These are phyloP conservation scores for Goniozus legneri DNA, from an alignment of 1,140 invertebrate genomes.

Conservation along the genomic window DNA sequence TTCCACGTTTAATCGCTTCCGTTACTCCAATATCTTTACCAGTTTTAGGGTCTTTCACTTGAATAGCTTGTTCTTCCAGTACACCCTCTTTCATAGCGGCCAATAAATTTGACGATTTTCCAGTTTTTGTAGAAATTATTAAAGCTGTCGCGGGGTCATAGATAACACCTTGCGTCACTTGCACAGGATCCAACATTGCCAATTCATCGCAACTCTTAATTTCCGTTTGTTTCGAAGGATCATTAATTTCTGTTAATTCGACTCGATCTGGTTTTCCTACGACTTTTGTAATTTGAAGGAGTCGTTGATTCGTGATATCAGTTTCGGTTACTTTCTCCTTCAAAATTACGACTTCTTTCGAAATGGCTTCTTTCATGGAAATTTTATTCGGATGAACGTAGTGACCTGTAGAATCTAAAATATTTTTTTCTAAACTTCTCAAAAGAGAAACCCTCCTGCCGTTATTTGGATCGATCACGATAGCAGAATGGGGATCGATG, in stretches of 20 bases:
- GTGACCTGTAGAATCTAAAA: constrained; percentile 75
- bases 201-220: constrained; percentile 53
- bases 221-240: constrained; percentile 46
- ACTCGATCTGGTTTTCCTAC: constrained; percentile 64
- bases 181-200: constrained; percentile 62
- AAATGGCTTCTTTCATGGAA: constrained; percentile 78
- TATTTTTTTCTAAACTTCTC: constrained; percentile 72
- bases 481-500: constrained; percentile 76
- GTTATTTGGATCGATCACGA: constrained; percentile 72
- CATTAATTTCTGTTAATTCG: constrained; percentile 59
- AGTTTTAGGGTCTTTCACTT: constrained; percentile 71
- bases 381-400: constrained; percentile 61
- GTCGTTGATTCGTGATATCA: constrained; percentile 50
- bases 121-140: constrained; percentile 68
- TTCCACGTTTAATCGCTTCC: constrained; percentile 72
- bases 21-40: constrained; percentile 68
- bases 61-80: constrained; percentile 65
- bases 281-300: constrained; percentile 63
- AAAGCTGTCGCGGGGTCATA: constrained; percentile 72
- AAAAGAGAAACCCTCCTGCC: constrained; percentile 68
- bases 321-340: constrained; percentile 53
- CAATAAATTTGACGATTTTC: constrained; percentile 67
- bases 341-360: constrained; percentile 63
- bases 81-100: constrained; percentile 66
- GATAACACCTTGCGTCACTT: constrained; percentile 66